A percentile compares a stretch with the other conserved stretches of the same genome.
phyloP scores from a whole-genome alignment of 1,140 invertebrate species.

The Idris sp. region DNA sequence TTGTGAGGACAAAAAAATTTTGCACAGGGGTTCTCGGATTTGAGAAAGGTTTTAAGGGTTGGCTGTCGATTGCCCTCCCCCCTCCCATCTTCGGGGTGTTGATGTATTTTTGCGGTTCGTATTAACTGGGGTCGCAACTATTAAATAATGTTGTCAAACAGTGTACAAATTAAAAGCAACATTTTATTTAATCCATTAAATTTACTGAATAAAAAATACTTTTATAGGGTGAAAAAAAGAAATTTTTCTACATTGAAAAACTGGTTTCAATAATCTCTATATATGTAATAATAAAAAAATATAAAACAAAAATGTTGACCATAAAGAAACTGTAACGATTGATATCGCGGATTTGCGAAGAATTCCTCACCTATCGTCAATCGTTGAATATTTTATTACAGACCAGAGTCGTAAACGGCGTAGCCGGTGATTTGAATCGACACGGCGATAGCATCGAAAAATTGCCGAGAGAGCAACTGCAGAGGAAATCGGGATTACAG shows the following conservation, averaged over 20 bases:
- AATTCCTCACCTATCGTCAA: conserved; percentile 28
- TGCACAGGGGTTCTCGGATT: conserved; percentile 22
- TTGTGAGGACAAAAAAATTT: conserved; percentile 21
- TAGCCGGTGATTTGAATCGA: conserved; percentile 18
- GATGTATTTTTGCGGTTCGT: conserved; percentile 25
- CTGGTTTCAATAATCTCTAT: too few species aligned
- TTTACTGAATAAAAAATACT: too few species aligned
- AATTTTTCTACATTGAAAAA: too few species aligned
- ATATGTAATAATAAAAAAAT: too few species aligned
- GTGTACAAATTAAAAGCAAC: neutral
- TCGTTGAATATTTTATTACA: conserved; percentile 20
- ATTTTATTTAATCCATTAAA: too few species aligned
- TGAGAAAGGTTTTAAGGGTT: conserved; percentile 29
- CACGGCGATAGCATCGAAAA: conserved; percentile 44
- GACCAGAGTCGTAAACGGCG: conserved; percentile 19
- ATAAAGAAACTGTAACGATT: conserved; percentile 17
- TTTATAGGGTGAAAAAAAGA: too few species aligned
- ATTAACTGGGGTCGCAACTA: conserved; percentile 22
- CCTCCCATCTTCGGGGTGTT: conserved; percentile 6
- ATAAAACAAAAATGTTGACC: too few species aligned
- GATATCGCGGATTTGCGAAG: conserved; percentile 21
- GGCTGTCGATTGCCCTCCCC: conserved; percentile 30
- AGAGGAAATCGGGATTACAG: conserved; percentile 49
- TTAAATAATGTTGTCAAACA: conserved; percentile 32
- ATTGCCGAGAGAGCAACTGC: conserved; percentile 54